Conservation (phyloP, 1,140 invertebrate genomes). For the Papilio polyxenes region DNA sequence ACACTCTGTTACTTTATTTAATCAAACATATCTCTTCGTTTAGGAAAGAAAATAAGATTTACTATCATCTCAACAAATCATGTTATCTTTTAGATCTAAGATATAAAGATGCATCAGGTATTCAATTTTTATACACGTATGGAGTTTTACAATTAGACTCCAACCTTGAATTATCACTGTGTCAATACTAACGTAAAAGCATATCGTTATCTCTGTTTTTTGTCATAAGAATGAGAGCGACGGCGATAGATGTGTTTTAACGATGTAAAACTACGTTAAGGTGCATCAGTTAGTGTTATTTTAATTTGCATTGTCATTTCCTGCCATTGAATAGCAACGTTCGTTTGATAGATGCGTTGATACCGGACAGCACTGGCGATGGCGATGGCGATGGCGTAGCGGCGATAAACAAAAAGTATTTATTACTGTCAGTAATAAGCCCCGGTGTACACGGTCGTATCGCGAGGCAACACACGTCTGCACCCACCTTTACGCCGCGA, state of each 20-base stretch:
- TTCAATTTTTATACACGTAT: neutral
- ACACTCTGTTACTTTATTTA: neutral
- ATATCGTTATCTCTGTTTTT: neutral
- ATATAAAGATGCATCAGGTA: neutral
- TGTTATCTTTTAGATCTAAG: neutral
- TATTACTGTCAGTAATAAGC: conserved; percentile 45
- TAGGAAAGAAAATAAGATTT: neutral
- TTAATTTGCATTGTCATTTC: conserved; percentile 17
- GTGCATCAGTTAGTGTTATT: neutral
- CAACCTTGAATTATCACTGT: no score
- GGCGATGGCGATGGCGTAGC: no score
- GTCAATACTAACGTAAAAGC: neutral
- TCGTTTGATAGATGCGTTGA: conserved; percentile 20
- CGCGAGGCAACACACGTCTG: conserved; percentile 45
- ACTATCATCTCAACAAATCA: no score
- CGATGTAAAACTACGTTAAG: neutral
- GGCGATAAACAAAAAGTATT: conserved; percentile 38
- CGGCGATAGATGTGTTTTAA: neutral
- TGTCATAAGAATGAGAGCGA: no score
- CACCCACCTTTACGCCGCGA: conserved; percentile 55
- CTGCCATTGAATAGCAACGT: neutral
- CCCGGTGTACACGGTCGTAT: conserved; percentile 46
- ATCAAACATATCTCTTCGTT: neutral
- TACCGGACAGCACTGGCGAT: neutral
- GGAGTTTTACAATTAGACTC: neutral